Percentiles rank a stretch among this genome's conserved stretches.
These are phyloP conservation scores for Ommatoiulus sabulosus DNA, from an alignment of 2,888 invertebrate species.

Conservation along the genomic window DNA sequence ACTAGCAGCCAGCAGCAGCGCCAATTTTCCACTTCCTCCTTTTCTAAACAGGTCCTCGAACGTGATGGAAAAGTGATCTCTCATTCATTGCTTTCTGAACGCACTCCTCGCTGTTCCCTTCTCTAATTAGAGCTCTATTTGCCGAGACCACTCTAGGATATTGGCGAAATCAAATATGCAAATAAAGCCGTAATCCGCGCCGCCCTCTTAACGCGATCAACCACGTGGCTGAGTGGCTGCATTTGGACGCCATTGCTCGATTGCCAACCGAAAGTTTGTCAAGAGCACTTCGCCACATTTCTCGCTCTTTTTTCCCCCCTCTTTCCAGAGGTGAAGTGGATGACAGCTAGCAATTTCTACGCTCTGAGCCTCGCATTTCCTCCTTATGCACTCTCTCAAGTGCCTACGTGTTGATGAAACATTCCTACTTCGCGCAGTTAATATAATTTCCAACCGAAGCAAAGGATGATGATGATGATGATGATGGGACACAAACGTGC, in stretches of 20 bases:
- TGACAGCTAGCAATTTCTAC: slow-evolving; percentile 39
- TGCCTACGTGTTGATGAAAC: slow-evolving; percentile 48
- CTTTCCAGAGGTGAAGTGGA: slow-evolving; percentile 41
- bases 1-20: not conserved
- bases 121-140: slow-evolving; percentile 38
- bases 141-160: slow-evolving; percentile 3
- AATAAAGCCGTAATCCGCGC: slow-evolving; percentile 13
- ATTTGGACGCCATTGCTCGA: not conserved
- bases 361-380: not conserved
- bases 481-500: slow-evolving; percentile 34
- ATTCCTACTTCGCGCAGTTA: slow-evolving; percentile 31
- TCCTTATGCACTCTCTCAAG: not conserved
- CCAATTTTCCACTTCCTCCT: not conserved
- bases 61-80: slow-evolving; percentile 44
- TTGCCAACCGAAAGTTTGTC: slow-evolving; percentile 42
- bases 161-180: slow-evolving; percentile 48
- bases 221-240: slow-evolving; percentile 41
- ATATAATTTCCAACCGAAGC: slow-evolving; percentile 19
- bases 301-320: not conserved
- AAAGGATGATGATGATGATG: slow-evolving; percentile 3
- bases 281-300: slow-evolving; percentile 41
- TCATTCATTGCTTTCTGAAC: slow-evolving; percentile 38
- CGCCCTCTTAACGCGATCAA: slow-evolving; percentile 37
- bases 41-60: not conserved
- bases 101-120: not conserved